These are phyloP conservation scores for Phataginus tricuspis DNA, from an alignment of 2,797 vertebrate species.

Conservation along the genomic window DNA sequence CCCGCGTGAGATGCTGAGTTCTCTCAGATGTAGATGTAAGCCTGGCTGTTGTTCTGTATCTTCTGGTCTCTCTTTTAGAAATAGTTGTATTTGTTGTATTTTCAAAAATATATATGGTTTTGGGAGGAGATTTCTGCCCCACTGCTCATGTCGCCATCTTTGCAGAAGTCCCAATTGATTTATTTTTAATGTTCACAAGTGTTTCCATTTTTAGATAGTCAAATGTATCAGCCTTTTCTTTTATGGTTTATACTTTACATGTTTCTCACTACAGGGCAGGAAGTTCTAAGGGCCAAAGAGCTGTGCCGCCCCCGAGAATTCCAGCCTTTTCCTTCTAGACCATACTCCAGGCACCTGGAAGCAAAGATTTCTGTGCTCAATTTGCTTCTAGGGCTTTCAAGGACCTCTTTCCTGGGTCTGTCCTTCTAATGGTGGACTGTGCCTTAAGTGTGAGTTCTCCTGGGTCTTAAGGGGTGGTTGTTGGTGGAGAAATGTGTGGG, in stretches of 20 bases:
- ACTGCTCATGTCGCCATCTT: too few species aligned
- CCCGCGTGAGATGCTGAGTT: too few species aligned
- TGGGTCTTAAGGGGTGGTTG: neutral
- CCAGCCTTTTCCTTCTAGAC: neutral
- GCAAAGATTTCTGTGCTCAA: neutral
- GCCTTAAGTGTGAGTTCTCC: neutral
- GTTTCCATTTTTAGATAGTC: neutral
- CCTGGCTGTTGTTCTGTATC: too few species aligned
- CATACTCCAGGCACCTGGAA: neutral
- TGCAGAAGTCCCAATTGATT: neutral
- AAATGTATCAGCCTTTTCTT: neutral
- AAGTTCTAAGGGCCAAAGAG: neutral
- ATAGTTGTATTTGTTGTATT: too few species aligned
- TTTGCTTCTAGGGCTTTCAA: neutral
- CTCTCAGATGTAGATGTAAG: too few species aligned
- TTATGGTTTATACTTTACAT: conserved; percentile 16
- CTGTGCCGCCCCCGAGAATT: neutral
- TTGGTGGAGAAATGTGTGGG: neutral
- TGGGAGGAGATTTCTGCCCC: too few species aligned
- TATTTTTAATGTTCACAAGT: neutral
- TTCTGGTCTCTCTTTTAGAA: too few species aligned
- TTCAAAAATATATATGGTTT: too few species aligned
- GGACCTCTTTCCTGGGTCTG: neutral
- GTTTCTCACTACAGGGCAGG: neutral
- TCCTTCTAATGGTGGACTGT: neutral